A percentile compares a stretch with the other conserved stretches of the same genome.
These are phyloP conservation scores for Polyodon spathula DNA, from an alignment of 2,113 vertebrate species.

Conservation along the genomic window DNA sequence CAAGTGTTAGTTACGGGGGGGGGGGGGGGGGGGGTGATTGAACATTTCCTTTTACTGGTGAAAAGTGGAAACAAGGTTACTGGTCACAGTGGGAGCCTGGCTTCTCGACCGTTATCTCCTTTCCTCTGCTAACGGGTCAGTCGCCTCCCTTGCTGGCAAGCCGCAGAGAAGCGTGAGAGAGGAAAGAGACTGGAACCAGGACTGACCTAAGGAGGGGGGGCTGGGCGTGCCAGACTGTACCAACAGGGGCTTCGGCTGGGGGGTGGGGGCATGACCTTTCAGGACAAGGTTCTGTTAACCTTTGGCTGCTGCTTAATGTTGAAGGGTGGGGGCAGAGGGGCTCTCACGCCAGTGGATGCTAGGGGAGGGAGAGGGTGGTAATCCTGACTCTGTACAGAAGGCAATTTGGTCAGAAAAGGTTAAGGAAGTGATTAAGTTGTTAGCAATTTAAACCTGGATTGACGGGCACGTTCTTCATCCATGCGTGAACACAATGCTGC, in stretches of 20 bases:
- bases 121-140: neutral
- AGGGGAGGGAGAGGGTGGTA: constrained; percentile 37
- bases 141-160: neutral
- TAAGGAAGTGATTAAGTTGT: constrained; percentile 61
- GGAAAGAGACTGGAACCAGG: neutral
- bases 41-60: no score
- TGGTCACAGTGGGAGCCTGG: neutral
- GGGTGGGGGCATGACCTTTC: constrained; percentile 63
- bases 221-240: neutral
- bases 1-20: no score
- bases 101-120: neutral
- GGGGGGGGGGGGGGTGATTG: no score
- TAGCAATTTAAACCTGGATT: constrained; percentile 46
- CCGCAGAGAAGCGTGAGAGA: neutral
- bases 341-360: constrained; percentile 28
- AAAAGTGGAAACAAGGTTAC: neutral
- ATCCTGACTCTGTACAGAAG: constrained; percentile 58
- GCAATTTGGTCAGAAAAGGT: constrained; percentile 45
- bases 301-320: constrained; percentile 51
- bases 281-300: constrained; percentile 61
- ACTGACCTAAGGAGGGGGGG: neutral
- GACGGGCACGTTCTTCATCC: constrained; percentile 26
- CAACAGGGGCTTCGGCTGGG: constrained; percentile 21
- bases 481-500: constrained; percentile 37
- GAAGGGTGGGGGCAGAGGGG: constrained; percentile 45